Evolutionary conservation across 2,888 invertebrate species (phyloP), one percentile per base, ranked within the genome.

Genomic region (Caprella mutica): DNA sequence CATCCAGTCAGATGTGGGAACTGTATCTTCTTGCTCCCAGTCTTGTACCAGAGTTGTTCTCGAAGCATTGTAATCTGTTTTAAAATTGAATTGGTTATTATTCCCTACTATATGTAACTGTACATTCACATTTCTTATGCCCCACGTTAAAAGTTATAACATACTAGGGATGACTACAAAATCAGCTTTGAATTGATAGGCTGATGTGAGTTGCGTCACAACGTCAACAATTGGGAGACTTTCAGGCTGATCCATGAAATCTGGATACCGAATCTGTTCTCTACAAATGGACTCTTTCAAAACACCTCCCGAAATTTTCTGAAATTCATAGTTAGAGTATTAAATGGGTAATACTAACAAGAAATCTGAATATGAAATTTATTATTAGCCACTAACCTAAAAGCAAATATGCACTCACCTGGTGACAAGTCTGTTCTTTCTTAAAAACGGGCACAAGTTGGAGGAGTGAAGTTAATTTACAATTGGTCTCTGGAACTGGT

Each of bases 101-200:
- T n/a, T n/a, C n/a, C n/a, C n/a, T n/a, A n/a, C n/a, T n/a, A n/a
- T n/a, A n/a, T n/a, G n/a, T n/a, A n/a, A n/a, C n/a, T n/a, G n/a
- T n/a, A n/a, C n/a, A n/a, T n/a, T n/a, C n/a, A n/a, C n/a, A n/a
- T n/a, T n/a, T n/a, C n/a, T n/a, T n/a, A n/a, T n/a, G n/a, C n/a
- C n/a, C n/a, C n/a, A n/a, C n/a, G n/a, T n/a, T 8, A 33, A 33
- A 8, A 9, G 33, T 33, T 14, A 9, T 9, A 17, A 29, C 48
- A 30, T 21, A 48, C 48, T 48, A 19, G 48, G 48, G 23, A 48
- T 24, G 19, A 48, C 48, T 3, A 48, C 48, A 30, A 48, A 48
- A 12, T 48, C 48, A 21, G 48, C 48, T 30, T 48, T 48, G 48
- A 48, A 48, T 9, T 48, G 48, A 24, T 48, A 48, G 4, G 48